phyloP scores from a whole-genome alignment of 2,113 vertebrate genomes.

The Phaetusa simplex region DNA sequence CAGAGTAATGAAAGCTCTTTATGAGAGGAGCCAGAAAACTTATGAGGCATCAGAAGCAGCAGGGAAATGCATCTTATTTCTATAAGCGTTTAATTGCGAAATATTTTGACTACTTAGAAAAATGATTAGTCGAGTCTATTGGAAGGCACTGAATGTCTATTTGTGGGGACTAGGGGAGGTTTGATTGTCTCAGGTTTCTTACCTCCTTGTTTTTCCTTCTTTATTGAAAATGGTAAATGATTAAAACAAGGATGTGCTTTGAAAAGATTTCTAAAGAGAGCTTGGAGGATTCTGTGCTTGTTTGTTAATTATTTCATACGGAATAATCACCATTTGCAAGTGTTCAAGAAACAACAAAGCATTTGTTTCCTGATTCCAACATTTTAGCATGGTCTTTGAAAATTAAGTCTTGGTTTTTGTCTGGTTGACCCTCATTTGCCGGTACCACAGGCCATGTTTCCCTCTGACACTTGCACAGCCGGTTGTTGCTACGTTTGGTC shows the following conservation, averaged over 20 bases:
- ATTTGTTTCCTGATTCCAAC: not conserved
- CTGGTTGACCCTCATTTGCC: not conserved
- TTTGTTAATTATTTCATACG: not conserved
- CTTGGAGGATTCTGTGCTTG: not conserved
- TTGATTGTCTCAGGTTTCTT: not conserved
- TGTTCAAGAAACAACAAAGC: not conserved
- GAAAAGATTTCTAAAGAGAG: not conserved
- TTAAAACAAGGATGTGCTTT: not conserved
- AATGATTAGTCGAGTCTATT: slow-evolving; percentile 10
- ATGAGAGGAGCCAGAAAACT: not conserved
- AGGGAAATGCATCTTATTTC: slow-evolving; percentile 4
- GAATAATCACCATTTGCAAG: not conserved
- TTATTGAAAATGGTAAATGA: not conserved
- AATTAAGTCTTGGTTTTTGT: not conserved
- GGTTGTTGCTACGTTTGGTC: not conserved
- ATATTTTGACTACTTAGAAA: slow-evolving; percentile 33
- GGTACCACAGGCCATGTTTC: not conserved
- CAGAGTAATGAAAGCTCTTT: slow-evolving; percentile 10
- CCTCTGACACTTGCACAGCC: not conserved
- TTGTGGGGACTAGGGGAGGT: not conserved
- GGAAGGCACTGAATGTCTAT: not conserved
- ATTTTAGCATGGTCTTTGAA: not conserved
- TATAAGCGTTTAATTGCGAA: not conserved
- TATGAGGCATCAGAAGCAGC: slow-evolving; percentile 20
- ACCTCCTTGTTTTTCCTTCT: not conserved